These are phyloP conservation scores for Melanostigma gelatinosum DNA, from an alignment of 2,113 vertebrate genomes.

Conservation along the genomic window DNA sequence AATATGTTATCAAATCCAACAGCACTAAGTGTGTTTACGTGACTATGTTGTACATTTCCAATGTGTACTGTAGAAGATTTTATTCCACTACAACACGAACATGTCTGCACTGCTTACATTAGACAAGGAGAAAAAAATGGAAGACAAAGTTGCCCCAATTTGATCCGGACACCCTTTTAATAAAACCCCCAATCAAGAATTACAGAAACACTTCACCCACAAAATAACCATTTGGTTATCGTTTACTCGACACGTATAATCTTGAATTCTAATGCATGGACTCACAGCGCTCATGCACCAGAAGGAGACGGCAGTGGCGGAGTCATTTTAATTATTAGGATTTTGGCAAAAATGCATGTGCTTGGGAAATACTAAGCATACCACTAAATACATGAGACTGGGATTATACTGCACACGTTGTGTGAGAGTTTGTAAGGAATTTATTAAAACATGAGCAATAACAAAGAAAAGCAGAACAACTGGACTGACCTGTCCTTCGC, in stretches of 20 bases:
- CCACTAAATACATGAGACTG: neutral
- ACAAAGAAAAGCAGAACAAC: neutral
- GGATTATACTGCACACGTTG: neutral
- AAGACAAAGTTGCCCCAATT: neutral
- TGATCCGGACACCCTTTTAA: neutral
- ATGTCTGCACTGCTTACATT: neutral
- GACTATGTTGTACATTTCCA: neutral
- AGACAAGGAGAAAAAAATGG: neutral
- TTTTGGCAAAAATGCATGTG: neutral
- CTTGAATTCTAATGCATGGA: neutral
- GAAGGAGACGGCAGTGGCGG: neutral
- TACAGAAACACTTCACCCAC: neutral
- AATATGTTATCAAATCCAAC: neutral
- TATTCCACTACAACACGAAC: neutral
- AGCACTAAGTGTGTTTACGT: neutral
- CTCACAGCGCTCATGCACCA: neutral
- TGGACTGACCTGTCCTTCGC: slow-evolving; percentile 91
- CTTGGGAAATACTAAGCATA: neutral
- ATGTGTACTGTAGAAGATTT: neutral
- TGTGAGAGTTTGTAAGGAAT: neutral
- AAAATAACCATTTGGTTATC: too few relatives aligned
- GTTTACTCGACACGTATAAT: too few relatives aligned
- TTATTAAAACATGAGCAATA: neutral
- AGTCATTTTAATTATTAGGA: neutral
- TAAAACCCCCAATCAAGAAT: neutral